phyloP scores from a whole-genome alignment of 2,113 vertebrate species.

The Hippocampus comes region DNA sequence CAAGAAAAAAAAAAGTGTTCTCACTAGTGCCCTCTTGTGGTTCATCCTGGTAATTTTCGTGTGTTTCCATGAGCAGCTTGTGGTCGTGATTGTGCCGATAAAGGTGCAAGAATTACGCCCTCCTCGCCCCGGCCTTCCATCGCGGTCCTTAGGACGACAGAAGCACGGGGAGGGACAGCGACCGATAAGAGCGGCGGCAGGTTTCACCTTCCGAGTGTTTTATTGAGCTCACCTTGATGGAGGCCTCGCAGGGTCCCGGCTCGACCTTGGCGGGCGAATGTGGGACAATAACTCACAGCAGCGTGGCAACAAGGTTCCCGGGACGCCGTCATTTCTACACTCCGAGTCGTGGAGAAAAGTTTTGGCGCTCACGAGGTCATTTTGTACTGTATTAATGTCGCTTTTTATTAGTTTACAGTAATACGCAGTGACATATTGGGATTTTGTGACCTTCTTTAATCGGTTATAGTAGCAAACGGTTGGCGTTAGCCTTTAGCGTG shows the following conservation, averaged over 20 bases:
- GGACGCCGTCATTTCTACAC: conserved; percentile 53
- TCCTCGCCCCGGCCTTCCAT: not conserved
- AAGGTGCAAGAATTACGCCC: conserved; percentile 1
- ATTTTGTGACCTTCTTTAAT: too few species aligned
- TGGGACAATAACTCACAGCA: conserved; percentile 53
- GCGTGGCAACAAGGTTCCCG: conserved; percentile 31
- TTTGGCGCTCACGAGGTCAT: conserved; percentile 44
- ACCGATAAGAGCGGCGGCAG: conserved; percentile 30
- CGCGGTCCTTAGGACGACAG: not conserved
- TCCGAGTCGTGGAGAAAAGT: conserved; percentile 48
- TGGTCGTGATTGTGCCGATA: not conserved
- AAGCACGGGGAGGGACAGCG: not conserved
- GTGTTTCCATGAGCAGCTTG: not conserved
- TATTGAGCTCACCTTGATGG: conserved; percentile 57
- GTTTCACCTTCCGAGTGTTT: conserved; percentile 61
- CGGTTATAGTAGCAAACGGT: too few species aligned
- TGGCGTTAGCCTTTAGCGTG: too few species aligned
- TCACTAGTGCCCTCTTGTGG: not conserved
- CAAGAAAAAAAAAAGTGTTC: not conserved
- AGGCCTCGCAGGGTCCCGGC: conserved; percentile 49
- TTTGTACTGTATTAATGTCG: conserved; percentile 35
- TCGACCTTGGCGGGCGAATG: conserved; percentile 54
- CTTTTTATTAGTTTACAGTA: not conserved
- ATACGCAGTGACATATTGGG: too few species aligned
- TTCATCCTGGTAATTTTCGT: not conserved